These are phyloP conservation scores for Cherax destructor DNA, from an alignment of 1,140 invertebrate genomes.

Conservation along the genomic window DNA sequence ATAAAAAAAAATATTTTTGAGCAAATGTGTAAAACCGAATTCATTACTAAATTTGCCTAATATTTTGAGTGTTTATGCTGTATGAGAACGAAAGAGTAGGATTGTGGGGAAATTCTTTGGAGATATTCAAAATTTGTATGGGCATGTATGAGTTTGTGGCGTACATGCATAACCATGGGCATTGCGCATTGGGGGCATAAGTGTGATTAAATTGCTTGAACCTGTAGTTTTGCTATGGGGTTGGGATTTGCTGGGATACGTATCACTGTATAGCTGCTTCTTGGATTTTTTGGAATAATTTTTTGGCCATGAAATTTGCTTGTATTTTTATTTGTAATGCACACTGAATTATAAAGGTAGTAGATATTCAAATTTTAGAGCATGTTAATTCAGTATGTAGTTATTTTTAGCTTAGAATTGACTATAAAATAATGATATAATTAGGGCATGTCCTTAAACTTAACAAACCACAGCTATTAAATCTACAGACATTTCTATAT, in stretches of 20 bases:
- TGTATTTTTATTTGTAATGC: conserved; percentile 17
- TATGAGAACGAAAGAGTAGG: background rate
- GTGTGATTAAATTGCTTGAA: background rate
- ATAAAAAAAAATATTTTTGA: background rate
- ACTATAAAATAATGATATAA: background rate
- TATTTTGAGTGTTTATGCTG: background rate
- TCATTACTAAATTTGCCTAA: background rate
- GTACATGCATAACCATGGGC: background rate
- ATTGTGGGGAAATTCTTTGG: background rate
- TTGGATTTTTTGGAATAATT: conserved; percentile 15
- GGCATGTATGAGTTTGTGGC: background rate
- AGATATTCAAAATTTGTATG: background rate
- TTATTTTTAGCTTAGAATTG: conserved; percentile 3
- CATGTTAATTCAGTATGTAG: conserved; percentile 13
- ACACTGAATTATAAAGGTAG: conserved; percentile 11
- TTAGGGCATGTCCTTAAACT: background rate
- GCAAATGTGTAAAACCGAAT: background rate
- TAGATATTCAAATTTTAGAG: conserved; percentile 21
- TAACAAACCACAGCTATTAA: background rate
- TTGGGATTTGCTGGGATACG: background rate
- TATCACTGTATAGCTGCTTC: conserved; percentile 9
- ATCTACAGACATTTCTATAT: background rate
- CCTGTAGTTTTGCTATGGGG: conserved; percentile 2
- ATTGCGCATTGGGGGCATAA: background rate
- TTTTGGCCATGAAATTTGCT: conserved; percentile 21